Percentiles rank a stretch among this genome's conserved stretches.
These are phyloP conservation scores for Phymanthus crucifer DNA, from an alignment of 92 coral and sea anemone species.

Conservation along the genomic window DNA sequence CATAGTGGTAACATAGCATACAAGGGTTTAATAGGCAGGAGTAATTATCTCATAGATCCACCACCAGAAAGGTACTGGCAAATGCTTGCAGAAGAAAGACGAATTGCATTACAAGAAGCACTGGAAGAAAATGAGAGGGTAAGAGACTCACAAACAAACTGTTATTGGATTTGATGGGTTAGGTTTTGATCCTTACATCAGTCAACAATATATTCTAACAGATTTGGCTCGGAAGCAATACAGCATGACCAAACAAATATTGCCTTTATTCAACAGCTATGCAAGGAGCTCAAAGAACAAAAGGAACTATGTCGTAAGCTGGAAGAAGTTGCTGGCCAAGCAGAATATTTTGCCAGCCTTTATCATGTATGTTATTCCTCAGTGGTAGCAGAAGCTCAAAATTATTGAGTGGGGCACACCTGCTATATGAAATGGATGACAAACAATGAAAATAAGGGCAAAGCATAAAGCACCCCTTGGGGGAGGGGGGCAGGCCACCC, in stretches of 20 bases:
- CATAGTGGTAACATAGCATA: too few species aligned
- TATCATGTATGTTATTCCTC: conserved; percentile 63
- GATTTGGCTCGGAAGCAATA: neutral
- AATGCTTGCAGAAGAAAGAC: conserved; percentile 89
- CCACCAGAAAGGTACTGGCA: conserved; percentile 95
- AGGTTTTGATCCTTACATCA: too few species aligned
- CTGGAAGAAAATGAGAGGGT: conserved; percentile 89
- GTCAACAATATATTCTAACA: neutral
- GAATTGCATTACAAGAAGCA: conserved; percentile 87
- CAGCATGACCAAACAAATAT: neutral
- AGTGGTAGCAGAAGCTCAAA: too few species aligned
- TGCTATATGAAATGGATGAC: too few species aligned
- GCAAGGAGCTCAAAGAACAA: conserved; percentile 72
- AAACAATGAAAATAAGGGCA: too few species aligned
- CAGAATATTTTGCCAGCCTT: conserved; percentile 92
- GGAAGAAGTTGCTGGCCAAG: conserved; percentile 87
- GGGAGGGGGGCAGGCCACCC: too few species aligned
- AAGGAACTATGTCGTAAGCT: conserved; percentile 66
- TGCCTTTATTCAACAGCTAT: conserved; percentile 47
- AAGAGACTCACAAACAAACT: neutral
- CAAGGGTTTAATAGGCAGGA: neutral
- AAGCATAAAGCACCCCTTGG: too few species aligned
- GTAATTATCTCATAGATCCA: conserved; percentile 42
- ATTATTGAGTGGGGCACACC: too few species aligned
- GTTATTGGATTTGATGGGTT: too few species aligned